Percentiles rank a stretch among this genome's conserved stretches.
phyloP scores from a whole-genome alignment of 2,888 invertebrate genomes.

The Andrena dorsata region DNA sequence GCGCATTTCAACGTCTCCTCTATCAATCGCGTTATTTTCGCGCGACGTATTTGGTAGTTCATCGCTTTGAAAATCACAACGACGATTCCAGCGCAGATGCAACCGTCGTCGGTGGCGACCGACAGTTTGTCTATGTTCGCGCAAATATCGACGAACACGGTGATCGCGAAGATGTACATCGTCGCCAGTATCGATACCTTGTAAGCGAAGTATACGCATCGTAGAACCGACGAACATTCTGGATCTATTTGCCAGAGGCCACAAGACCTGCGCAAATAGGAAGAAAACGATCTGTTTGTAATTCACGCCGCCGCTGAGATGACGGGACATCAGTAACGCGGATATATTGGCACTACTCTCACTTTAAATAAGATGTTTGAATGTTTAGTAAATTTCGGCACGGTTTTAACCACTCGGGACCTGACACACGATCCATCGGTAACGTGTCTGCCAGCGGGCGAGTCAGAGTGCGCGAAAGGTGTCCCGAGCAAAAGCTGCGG shows the following conservation, averaged over 20 bases:
- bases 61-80: slow-evolving; percentile 75
- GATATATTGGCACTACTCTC: slow-evolving; percentile 8
- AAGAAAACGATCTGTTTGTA: not conserved
- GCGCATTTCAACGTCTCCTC: slow-evolving; percentile 50
- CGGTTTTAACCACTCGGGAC: slow-evolving; percentile 14
- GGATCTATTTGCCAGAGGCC: slow-evolving; percentile 55
- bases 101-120: slow-evolving; percentile 75
- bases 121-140: slow-evolving; percentile 65
- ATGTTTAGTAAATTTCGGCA: slow-evolving; percentile 12
- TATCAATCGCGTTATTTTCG: slow-evolving; percentile 61
- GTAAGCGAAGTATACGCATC: slow-evolving; percentile 64
- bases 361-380: slow-evolving; percentile 28
- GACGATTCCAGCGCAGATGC: slow-evolving; percentile 73
- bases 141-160: slow-evolving; percentile 70
- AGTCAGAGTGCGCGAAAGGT: not conserved
- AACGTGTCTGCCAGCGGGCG: not conserved
- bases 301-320: not conserved
- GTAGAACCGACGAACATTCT: slow-evolving; percentile 21
- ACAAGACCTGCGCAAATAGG: slow-evolving; percentile 38
- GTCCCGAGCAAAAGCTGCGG: not conserved
- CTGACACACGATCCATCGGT: slow-evolving; percentile 30
- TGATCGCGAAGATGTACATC: slow-evolving; percentile 67
- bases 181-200: slow-evolving; percentile 61
- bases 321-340: not conserved
- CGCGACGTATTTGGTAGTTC: slow-evolving; percentile 62